Percentiles rank a stretch among this genome's conserved stretches.
These are phyloP conservation scores for Pemphredon lugubris DNA, from an alignment of 2,888 invertebrate species.

Conservation along the genomic window DNA sequence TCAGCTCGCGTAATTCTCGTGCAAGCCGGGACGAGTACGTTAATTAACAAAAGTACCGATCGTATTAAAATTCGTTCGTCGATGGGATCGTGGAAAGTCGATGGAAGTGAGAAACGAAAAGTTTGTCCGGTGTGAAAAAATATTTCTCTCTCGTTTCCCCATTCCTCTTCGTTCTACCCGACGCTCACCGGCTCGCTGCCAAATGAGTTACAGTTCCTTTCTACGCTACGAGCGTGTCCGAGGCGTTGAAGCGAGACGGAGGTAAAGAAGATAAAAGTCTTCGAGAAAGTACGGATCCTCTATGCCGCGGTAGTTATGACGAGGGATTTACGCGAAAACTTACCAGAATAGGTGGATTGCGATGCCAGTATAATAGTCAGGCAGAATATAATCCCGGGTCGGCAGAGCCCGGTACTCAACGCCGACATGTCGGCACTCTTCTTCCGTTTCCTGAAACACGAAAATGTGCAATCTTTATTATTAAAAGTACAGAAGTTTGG, in stretches of 20 bases:
- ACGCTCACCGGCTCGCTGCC: slow-evolving; percentile 45
- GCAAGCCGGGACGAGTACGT: too few relatives aligned
- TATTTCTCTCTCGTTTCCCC: slow-evolving; percentile 12
- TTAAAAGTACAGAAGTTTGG: too few relatives aligned
- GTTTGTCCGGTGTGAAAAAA: not conserved
- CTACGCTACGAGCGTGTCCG: slow-evolving; percentile 39
- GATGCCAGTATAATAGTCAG: slow-evolving; percentile 73
- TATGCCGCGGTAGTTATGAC: slow-evolving; percentile 19
- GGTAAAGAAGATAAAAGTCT: slow-evolving; percentile 41
- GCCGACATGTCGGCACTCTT: slow-evolving; percentile 83
- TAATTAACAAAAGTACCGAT: too few relatives aligned
- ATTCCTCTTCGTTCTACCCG: slow-evolving; percentile 40
- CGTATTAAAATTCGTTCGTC: too few relatives aligned
- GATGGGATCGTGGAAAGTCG: not conserved
- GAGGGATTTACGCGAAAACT: slow-evolving; percentile 58
- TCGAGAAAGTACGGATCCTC: not conserved
- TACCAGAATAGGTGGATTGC: slow-evolving; percentile 75
- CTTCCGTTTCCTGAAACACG: slow-evolving; percentile 64
- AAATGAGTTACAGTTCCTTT: slow-evolving; percentile 47
- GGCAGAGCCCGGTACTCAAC: slow-evolving; percentile 82
- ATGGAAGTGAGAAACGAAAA: too few relatives aligned
- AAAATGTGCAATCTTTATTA: too few relatives aligned
- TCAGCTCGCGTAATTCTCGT: too few relatives aligned
- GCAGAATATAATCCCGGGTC: slow-evolving; percentile 79
- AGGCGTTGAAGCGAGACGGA: slow-evolving; percentile 44